Evolutionary conservation across 2,113 vertebrate species (phyloP).

Genomic region (Corvus cornix): DNA sequence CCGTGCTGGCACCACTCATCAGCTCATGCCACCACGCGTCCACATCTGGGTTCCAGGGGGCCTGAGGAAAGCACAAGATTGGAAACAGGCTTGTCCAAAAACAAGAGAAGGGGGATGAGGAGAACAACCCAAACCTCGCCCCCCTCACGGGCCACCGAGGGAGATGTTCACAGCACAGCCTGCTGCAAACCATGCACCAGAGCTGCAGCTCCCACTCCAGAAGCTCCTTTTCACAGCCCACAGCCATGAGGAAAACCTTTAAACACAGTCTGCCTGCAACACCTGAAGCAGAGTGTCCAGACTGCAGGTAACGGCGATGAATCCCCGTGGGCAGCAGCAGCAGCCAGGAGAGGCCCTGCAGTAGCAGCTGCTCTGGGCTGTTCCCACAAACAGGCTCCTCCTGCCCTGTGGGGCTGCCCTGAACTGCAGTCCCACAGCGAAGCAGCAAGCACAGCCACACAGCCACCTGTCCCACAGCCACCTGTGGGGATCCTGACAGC

Average conservation of each 20-base stretch:
- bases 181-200: not conserved
- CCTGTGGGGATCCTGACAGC: accelerated
- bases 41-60: conserved; percentile 85
- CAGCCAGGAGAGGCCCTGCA: not conserved
- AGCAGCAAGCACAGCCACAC: not conserved
- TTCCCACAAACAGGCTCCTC: not conserved
- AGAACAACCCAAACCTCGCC: not conserved
- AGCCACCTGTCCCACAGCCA: not conserved
- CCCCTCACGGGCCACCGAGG: accelerated
- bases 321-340: not conserved
- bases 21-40: conserved; percentile 92
- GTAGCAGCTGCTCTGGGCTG: not conserved
- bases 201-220: not conserved
- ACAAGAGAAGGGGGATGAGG: not conserved
- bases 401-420: not conserved
- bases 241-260: not conserved
- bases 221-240: not conserved
- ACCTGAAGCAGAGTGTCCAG: not conserved
- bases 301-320: accelerated
- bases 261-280: not conserved
- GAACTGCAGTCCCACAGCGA: not conserved
- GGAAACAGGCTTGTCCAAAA: not conserved
- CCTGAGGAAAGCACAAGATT: conserved; percentile 67
- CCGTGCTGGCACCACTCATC: conserved; percentile 74
- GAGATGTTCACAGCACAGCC: not conserved